Evolutionary conservation across 2,113 vertebrate species (phyloP), one percentile per base, ranked within the genome.

Genomic region (Plectropomus leopardus): DNA sequence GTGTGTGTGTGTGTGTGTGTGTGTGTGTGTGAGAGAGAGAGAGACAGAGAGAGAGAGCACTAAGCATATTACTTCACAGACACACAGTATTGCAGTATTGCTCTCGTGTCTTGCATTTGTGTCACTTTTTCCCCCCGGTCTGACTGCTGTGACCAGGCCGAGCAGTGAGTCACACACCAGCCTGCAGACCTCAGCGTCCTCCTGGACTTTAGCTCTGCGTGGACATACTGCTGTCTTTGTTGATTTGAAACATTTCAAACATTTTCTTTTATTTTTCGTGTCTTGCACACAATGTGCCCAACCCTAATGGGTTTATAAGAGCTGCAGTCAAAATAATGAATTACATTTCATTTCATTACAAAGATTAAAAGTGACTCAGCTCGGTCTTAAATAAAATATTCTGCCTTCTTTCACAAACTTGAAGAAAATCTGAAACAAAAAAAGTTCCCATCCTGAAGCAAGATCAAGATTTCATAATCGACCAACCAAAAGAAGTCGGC

Each of bases 121-220:
- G 86, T 89, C 87, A 89, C 75, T 72, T 80, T 84, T 84, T 86
- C 85, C 83, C 55, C 55, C 26, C 82, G 11, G 73, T 69, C 78
- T 61, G 55, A 67, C 64, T 48, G 55, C 57, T 80, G 82, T 63
- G 80, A 81, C 64, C 78, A 72, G 75, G 69, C 85, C 83, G 71
- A 53, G 69, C 58, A 24, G 74, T 89, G 45, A 67, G 28, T 68
- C 63, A 63, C 9, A 60, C 21, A 14, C 40, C 61, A 66, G 30
- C 19, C 42, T 30, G 24, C 61, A 16, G 8, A 10, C 42, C 9
- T 50, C 34, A 6, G 6, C 10, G 47, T 50, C 19, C 21, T 36
- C 57, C 9, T 5, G 4, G 59, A 42, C 21, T 28, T 40, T 7
- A 40, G 36, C 36, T 64, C 34, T 28, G 34, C 8, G 15, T 24